Evolutionary conservation across 2,113 vertebrate species (phyloP).

Genomic region (Cryptomyrus ogoouensis): DNA sequence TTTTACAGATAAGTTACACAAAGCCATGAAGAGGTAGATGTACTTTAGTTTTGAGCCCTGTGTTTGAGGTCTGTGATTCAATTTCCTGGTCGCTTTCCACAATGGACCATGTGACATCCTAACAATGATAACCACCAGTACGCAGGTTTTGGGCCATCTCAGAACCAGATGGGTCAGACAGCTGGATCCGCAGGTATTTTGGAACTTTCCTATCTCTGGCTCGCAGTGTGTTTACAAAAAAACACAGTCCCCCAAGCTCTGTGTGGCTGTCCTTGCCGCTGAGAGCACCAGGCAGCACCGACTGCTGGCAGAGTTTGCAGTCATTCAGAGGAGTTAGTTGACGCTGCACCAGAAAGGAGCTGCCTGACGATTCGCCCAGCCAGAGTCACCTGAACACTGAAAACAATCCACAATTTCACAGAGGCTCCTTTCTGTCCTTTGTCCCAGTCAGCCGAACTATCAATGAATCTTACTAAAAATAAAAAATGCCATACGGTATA

Average conservation of each 20-base stretch:
- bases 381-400: background rate
- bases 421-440: background rate
- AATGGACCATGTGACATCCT: background rate
- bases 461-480: background rate
- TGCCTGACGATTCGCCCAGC: background rate
- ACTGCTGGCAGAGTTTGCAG: conserved; percentile 28
- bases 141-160: background rate
- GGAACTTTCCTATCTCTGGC: conserved; percentile 47
- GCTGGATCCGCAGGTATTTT: conserved; percentile 37
- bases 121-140: background rate
- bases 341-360: background rate
- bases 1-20: background rate
- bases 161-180: background rate
- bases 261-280: conserved; percentile 37
- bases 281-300: conserved; percentile 42
- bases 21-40: background rate
- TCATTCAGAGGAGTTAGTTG: background rate
- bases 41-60: background rate
- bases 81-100: background rate
- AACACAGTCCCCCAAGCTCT: conserved; percentile 36
- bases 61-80: background rate
- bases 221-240: conserved; percentile 61
- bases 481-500: background rate
- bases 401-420: background rate
- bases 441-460: background rate